Evolutionary conservation across 2,797 vertebrate species (phyloP), one percentile per base, ranked within the genome.

Genomic region (Taenioides sp.): DNA sequence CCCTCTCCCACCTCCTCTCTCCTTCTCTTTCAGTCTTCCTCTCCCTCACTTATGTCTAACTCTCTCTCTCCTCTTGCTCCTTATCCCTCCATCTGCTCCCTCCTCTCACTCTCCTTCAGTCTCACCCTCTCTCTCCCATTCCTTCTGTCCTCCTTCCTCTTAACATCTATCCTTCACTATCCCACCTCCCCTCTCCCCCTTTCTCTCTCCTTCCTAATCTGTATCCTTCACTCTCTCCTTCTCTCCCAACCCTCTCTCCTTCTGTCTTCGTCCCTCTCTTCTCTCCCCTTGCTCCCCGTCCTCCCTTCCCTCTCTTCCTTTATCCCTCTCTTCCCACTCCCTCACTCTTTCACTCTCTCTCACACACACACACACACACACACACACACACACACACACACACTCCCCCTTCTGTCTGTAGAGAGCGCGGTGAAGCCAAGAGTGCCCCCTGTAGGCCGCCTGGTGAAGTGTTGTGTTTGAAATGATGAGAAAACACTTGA

Each of bases 391-490:
- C n/a, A n/a, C 40, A 40, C 40, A 11, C 40, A 11, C 40, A 40
- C 2, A 11, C 12, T 52, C 16, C 70, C 37, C 80, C 84, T 80
- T 79, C 84, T 79, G 80, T 76, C 68, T 75, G 68, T 28, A 31
- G 47, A 7, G 65, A 66, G 64, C 76, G 83, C 70, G 0, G 71
- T 75, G 90, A 89, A 76, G 84, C 81, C 89, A 90, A 92, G 86
- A 92, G 77, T 91, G 92, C 86, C 92, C 88, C 87, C 92, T 77
- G 70, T 86, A 89, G 92, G 91, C 69, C 58, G 76, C 0, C 59
- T 52, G 69, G 73, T 65, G 88, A 90, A 91, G 76, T 76, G 81
- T 70, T 25, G 60, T 17, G 72, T 76, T 67, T 81, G 77, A 77
- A 80, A 76, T 34, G 61, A 37, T 49, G 63, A 82, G 72, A 79